These are phyloP conservation scores for Paramormyrops kingsleyae DNA, from an alignment of 2,113 vertebrate species.

Conservation along the genomic window DNA sequence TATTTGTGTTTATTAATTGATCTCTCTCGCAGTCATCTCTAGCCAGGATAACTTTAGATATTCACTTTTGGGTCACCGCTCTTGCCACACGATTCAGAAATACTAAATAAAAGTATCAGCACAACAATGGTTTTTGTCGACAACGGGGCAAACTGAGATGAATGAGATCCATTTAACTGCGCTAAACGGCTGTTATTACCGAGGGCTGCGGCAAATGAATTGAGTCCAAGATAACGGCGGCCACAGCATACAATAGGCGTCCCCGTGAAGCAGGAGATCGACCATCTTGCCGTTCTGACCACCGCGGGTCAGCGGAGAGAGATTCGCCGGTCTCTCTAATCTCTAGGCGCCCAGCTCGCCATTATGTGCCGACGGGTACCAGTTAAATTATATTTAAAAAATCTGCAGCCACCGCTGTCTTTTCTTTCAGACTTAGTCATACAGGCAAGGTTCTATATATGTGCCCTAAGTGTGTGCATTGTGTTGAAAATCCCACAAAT, in stretches of 20 bases:
- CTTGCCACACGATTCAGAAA: neutral
- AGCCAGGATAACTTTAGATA: neutral
- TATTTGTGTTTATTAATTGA: neutral
- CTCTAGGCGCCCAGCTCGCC: too few relatives aligned
- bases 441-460: neutral
- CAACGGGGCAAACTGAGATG: neutral
- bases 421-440: neutral
- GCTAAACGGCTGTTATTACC: neutral
- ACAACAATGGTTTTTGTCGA: neutral
- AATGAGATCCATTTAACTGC: neutral
- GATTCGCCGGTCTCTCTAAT: too few relatives aligned
- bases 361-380: neutral
- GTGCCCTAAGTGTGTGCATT: neutral
- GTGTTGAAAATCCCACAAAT: neutral
- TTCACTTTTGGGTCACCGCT: neutral
- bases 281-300: neutral
- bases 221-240: neutral
- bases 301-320: neutral
- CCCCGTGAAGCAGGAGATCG: neutral
- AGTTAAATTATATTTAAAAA: neutral
- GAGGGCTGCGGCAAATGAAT: neutral
- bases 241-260: neutral
- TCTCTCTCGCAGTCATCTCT: neutral
- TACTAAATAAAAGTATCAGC: neutral
- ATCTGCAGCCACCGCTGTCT: neutral